Evolutionary conservation across 2,888 invertebrate species (phyloP).

Genomic region (Chloroclysta siterata): DNA sequence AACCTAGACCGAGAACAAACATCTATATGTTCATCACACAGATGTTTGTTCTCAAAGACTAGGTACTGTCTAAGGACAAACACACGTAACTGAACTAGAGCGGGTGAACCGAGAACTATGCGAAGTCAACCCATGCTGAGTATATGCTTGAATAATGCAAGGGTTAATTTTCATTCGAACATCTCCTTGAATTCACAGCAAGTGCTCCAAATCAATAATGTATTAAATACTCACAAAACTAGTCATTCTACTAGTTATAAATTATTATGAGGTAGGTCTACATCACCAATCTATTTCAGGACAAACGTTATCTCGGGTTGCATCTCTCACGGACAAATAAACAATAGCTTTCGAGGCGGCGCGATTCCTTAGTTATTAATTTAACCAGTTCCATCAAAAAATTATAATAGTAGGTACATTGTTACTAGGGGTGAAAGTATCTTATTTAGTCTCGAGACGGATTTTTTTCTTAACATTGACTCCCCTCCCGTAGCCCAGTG

Average conservation of each 20-base stretch:
- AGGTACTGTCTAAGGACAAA: neutral
- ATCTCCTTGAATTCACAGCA: conserved; percentile 1
- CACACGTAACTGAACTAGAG: neutral
- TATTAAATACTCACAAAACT: neutral
- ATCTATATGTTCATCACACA: too few relatives aligned
- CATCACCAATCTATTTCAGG: neutral
- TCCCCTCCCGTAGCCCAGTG: too few relatives aligned
- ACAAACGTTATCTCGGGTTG: too few relatives aligned
- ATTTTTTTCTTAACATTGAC: too few relatives aligned
- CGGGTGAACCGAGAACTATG: neutral
- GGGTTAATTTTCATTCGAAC: conserved; percentile 20
- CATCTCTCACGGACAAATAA: too few relatives aligned
- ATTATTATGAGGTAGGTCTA: neutral
- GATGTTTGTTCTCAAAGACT: neutral
- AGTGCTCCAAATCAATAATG: neutral
- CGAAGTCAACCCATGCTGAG: conserved; percentile 3
- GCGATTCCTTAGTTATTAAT: too few relatives aligned
- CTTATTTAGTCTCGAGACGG: too few relatives aligned
- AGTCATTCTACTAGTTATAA: neutral
- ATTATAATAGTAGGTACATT: too few relatives aligned
- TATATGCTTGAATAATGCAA: conserved; percentile 16
- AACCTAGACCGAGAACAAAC: too few relatives aligned
- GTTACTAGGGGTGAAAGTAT: too few relatives aligned
- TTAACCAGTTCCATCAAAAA: too few relatives aligned
- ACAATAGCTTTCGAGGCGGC: too few relatives aligned